Percentiles rank a stretch among this genome's conserved stretches.
phyloP scores from a whole-genome alignment of 2,888 invertebrate species.

The Rotaria macrura region DNA sequence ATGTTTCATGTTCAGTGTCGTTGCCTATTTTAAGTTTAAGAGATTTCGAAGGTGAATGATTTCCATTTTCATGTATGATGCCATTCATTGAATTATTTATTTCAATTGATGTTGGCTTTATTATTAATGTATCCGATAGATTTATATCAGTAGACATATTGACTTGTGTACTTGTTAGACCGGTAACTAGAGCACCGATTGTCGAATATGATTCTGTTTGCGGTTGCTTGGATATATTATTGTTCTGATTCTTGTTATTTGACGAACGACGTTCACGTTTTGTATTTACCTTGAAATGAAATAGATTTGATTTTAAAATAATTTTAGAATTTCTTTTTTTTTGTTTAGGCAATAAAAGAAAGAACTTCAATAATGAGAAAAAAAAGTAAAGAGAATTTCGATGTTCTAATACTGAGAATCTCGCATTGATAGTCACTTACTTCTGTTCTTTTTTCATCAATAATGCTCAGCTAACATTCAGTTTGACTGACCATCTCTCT shows the following conservation, averaged over 20 bases:
- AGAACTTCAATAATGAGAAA: background rate
- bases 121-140: background rate
- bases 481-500: conserved; percentile 5
- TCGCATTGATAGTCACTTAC: background rate
- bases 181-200: background rate
- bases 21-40: background rate
- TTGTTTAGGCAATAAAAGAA: background rate
- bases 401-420: background rate
- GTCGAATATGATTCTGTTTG: background rate
- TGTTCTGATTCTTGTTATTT: background rate
- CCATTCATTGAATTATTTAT: background rate
- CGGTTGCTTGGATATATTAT: background rate
- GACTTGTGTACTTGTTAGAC: background rate
- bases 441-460: background rate
- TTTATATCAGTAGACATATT: background rate
- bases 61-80: background rate
- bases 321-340: background rate
- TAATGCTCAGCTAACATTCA: background rate
- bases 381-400: background rate
- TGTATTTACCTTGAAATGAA: conserved; percentile 12
- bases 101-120: conserved; percentile 18
- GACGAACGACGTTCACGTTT: conserved; percentile 8
- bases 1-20: background rate
- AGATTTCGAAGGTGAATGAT: background rate
- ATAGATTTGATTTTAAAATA: background rate